phyloP scores from a whole-genome alignment of 2,888 invertebrate genomes.

The Tuta absoluta region DNA sequence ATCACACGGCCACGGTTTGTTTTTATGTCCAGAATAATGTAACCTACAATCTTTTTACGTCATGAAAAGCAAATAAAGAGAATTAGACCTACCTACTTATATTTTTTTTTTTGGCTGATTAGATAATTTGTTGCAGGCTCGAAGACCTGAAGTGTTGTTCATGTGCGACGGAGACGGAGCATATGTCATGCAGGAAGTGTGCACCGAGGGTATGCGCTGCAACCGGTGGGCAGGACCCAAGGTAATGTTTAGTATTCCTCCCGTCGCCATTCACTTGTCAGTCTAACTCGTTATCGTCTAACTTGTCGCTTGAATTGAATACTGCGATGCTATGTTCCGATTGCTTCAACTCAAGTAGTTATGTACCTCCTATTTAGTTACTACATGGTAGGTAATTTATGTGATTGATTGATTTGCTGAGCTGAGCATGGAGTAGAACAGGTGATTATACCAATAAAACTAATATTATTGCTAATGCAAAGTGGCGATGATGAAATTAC shows the following conservation, averaged over 20 bases:
- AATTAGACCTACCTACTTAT: neutral
- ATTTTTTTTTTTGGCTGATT: neutral
- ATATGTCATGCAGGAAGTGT: slow-evolving; percentile 87
- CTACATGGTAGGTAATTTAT: no score
- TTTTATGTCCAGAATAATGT: no score
- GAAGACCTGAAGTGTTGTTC: slow-evolving; percentile 85
- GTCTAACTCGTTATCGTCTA: neutral
- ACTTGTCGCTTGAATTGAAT: neutral
- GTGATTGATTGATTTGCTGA: no score
- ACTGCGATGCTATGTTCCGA: neutral
- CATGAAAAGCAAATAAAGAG: no score
- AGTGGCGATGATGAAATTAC: no score
- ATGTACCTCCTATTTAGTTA: no score
- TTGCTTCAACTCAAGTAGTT: neutral
- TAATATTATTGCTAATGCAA: no score
- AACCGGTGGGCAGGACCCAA: slow-evolving; percentile 84
- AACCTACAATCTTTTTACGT: no score
- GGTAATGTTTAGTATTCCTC: slow-evolving; percentile 46
- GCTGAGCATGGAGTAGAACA: no score
- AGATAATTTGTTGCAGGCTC: slow-evolving; percentile 58
- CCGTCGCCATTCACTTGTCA: neutral
- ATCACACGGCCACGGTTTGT: no score
- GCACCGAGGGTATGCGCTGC: slow-evolving; percentile 84
- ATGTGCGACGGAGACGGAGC: slow-evolving; percentile 87
- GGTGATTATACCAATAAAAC: no score